Evolutionary conservation across 2,888 invertebrate genomes (phyloP).

Genomic region (Eupeodes latifasciatus): DNA sequence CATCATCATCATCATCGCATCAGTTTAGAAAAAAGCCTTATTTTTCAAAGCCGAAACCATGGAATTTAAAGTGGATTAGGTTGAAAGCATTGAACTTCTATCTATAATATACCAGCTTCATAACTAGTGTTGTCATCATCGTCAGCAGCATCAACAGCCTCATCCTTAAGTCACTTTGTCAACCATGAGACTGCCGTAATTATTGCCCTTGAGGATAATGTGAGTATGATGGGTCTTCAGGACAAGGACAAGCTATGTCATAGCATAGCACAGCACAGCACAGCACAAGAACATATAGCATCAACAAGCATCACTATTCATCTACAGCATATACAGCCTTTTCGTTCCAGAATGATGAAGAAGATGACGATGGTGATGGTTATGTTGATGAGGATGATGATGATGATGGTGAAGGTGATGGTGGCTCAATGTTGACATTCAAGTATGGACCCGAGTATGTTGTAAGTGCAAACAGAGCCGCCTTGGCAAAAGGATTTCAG

Average conservation of each 20-base stretch:
- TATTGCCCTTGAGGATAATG: slow-evolving; percentile 71
- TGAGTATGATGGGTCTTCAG: slow-evolving; percentile 51
- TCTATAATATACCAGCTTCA: slow-evolving; percentile 3
- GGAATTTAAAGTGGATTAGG: slow-evolving; percentile 49
- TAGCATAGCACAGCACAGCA: neutral
- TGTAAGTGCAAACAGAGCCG: slow-evolving; percentile 68
- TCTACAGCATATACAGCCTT: slow-evolving; percentile 44
- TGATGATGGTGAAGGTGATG: neutral
- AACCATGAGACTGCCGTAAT: slow-evolving; percentile 66
- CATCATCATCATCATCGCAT: neutral
- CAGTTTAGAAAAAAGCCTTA: slow-evolving; percentile 15
- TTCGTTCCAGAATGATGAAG: slow-evolving; percentile 35
- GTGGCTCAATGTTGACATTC: slow-evolving; percentile 70
- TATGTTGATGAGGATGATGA: slow-evolving; percentile 6
- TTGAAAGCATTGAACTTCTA: slow-evolving; percentile 58
- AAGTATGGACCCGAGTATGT: slow-evolving; percentile 59
- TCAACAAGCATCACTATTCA: slow-evolving; percentile 21
- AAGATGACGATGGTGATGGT: neutral
- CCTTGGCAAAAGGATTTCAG: slow-evolving; percentile 49
- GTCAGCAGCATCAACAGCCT: slow-evolving; percentile 28
- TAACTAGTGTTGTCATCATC: slow-evolving; percentile 31
- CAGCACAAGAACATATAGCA: neutral
- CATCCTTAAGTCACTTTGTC: slow-evolving; percentile 63
- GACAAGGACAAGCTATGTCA: slow-evolving; percentile 27
- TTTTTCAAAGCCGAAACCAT: slow-evolving; percentile 6